A percentile compares a stretch with the other conserved stretches of the same genome.
Conservation (phyloP, 1,140 invertebrate species). For the Drosophila leontia region DNA sequence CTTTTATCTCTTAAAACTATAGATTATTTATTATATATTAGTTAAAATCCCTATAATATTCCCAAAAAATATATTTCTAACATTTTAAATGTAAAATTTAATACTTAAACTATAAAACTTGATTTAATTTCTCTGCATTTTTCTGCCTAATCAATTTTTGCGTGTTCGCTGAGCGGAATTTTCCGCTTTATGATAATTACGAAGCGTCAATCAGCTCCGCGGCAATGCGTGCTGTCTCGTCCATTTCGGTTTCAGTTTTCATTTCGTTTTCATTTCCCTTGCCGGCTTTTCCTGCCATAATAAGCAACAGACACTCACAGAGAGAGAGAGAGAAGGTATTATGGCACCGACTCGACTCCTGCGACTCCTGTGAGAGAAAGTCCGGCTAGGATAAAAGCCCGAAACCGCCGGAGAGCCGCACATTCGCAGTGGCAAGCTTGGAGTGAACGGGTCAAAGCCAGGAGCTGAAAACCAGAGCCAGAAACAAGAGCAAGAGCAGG, state of each 20-base stretch:
- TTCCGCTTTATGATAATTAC: slow-evolving; percentile 71
- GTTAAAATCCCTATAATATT: background rate
- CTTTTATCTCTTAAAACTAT: background rate
- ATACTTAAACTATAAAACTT: background rate
- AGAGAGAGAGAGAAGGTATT: slow-evolving; percentile 24
- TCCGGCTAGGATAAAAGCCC: slow-evolving; percentile 50
- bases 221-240: slow-evolving; percentile 45
- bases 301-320: background rate
- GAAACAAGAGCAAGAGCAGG: slow-evolving; percentile 12
- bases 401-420: slow-evolving; percentile 25
- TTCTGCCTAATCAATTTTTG: slow-evolving; percentile 51
- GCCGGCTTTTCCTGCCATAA: slow-evolving; percentile 40
- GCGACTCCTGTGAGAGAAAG: slow-evolving; percentile 27
- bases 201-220: slow-evolving; percentile 56
- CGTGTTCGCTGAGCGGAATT: slow-evolving; percentile 52
- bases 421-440: slow-evolving; percentile 68
- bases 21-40: background rate
- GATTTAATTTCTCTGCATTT: slow-evolving; percentile 10
- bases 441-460: slow-evolving; percentile 51
- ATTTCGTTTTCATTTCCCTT: slow-evolving; percentile 55
- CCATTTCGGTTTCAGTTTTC: slow-evolving; percentile 44
- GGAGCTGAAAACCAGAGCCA: slow-evolving; percentile 27
- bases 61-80: background rate
- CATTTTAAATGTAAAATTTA: background rate
- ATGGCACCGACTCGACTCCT: slow-evolving; percentile 43